Percentiles rank a stretch among this genome's conserved stretches.
These are phyloP conservation scores for Coreius guichenoti DNA, from an alignment of 2,797 vertebrate genomes.

Conservation along the genomic window DNA sequence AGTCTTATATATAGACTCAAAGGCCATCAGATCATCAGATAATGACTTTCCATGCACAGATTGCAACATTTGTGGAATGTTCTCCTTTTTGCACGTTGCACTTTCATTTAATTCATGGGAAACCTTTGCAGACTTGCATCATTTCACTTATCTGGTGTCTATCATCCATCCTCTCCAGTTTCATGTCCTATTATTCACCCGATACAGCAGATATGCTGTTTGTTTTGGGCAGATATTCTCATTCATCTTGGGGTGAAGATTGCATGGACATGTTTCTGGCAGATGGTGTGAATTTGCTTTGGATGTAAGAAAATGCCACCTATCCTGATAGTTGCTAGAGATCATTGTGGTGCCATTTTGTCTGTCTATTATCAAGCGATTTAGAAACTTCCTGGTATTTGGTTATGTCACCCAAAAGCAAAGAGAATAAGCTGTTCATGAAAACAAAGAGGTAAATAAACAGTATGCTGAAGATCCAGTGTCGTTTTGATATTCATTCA, in stretches of 20 bases:
- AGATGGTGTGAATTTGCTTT: constrained; percentile 40
- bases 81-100: background rate
- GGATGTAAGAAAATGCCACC: constrained; percentile 57
- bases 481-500: constrained; percentile 48
- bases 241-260: constrained; percentile 27
- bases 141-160: background rate
- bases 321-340: constrained; percentile 59
- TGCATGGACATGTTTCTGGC: constrained; percentile 41
- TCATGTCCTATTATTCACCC: constrained; percentile 29
- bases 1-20: background rate
- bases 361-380: constrained; percentile 67
- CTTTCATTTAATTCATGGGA: background rate
- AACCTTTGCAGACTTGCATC: background rate
- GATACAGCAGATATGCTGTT: constrained; percentile 31
- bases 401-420: constrained; percentile 31
- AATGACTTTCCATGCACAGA: background rate
- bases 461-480: constrained; percentile 24
- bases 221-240: constrained; percentile 45
- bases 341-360: constrained; percentile 73
- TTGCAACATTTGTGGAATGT: background rate
- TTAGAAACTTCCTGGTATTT: constrained; percentile 69
- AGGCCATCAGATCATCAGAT: constrained; percentile 14
- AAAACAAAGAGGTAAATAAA: constrained; percentile 48
- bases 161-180: background rate
- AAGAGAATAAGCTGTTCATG: constrained; percentile 39